phyloP scores from a whole-genome alignment of 2,888 invertebrate species.

The Synergus itoensis region DNA sequence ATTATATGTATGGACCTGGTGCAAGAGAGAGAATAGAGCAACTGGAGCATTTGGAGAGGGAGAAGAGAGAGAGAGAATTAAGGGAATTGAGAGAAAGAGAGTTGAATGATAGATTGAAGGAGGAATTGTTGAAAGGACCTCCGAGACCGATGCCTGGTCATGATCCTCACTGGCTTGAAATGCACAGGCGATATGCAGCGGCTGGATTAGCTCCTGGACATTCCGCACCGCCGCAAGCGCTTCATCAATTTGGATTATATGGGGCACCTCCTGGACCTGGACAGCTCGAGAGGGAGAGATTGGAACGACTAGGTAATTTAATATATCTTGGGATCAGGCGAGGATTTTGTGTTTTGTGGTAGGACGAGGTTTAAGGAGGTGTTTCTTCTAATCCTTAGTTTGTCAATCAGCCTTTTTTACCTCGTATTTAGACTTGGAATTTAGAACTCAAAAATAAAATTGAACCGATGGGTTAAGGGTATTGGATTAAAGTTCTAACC shows the following conservation, averaged over 20 bases:
- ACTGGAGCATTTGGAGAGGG: conserved; percentile 79
- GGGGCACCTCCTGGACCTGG: conserved; percentile 87
- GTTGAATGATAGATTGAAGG: conserved; percentile 91
- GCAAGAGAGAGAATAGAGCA: conserved; percentile 83
- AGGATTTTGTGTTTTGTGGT: neutral
- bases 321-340: conserved; percentile 17
- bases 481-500: no score
- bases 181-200: conserved; percentile 86
- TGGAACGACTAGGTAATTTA: conserved; percentile 88
- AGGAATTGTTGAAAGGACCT: conserved; percentile 90
- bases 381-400: neutral
- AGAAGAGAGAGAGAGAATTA: conserved; percentile 79
- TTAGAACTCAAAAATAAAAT: no score
- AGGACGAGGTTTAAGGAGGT: neutral
- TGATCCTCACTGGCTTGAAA: conserved; percentile 93
- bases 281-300: conserved; percentile 92
- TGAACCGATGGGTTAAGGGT: no score
- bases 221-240: conserved; percentile 70
- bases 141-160: conserved; percentile 77
- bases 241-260: conserved; percentile 86
- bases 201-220: conserved; percentile 77
- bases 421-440: no score
- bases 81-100: conserved; percentile 88
- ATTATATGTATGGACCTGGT: conserved; percentile 91
- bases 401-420: neutral